A percentile compares a stretch with the other conserved stretches of the same genome.
phyloP scores from a whole-genome alignment of 2,888 invertebrate species.

The Hirtodrosophila confusa region DNA sequence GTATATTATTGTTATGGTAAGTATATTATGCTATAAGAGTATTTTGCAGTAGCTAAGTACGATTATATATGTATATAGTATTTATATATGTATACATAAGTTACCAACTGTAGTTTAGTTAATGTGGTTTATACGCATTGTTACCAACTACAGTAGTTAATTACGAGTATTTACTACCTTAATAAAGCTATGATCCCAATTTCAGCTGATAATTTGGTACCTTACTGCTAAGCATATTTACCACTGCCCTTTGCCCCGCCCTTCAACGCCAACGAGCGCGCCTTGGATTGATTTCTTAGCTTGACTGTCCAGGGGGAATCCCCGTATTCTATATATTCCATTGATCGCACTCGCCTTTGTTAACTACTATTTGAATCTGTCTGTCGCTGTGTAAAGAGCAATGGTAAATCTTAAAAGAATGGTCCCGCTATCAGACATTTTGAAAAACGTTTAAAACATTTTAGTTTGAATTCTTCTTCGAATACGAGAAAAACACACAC shows the following conservation, averaged over 20 bases:
- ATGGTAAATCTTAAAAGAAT: conserved; percentile 85
- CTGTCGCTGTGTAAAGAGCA: conserved; percentile 76
- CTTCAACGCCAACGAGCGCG: too few species aligned
- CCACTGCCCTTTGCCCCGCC: conserved; percentile 82
- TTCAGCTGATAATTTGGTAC: conserved; percentile 85
- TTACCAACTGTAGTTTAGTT: conserved; percentile 32
- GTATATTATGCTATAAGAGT: conserved; percentile 38
- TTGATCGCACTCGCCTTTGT: background rate
- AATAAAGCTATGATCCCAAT: conserved; percentile 89
- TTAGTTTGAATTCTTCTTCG: conserved; percentile 72
- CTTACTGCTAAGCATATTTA: conserved; percentile 85
- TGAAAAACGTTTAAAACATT: conserved; percentile 83
- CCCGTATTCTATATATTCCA: background rate
- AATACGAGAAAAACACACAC: conserved; percentile 64
- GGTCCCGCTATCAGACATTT: conserved; percentile 85
- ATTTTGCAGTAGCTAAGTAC: conserved; percentile 40
- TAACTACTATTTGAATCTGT: background rate
- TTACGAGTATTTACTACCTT: conserved; percentile 83
- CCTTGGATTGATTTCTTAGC: too few species aligned
- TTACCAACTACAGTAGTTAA: conserved; percentile 39
- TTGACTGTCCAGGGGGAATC: too few species aligned
- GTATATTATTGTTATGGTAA: conserved; percentile 17
- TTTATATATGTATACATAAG: conserved; percentile 18
- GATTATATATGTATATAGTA: conserved; percentile 22
- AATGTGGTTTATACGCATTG: too few species aligned